phyloP scores from a whole-genome alignment of 1,140 invertebrate species.

The Hycleus phaleratus region DNA sequence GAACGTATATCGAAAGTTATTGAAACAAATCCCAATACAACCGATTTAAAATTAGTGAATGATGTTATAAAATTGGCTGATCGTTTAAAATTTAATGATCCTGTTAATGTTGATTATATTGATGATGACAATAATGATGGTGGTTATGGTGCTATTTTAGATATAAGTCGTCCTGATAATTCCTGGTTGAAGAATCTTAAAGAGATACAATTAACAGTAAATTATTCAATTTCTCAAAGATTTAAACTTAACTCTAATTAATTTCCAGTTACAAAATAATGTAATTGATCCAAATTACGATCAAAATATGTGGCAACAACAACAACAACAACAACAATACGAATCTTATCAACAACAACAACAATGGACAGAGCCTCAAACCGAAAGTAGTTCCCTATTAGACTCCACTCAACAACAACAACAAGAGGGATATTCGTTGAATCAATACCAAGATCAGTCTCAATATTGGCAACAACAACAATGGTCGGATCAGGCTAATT shows the following conservation, averaged over 20 bases:
- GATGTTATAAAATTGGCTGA: conserved; percentile 60
- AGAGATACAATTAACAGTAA: conserved; percentile 27
- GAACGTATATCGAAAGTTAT: conserved; percentile 69
- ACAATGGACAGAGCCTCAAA: conserved; percentile 18
- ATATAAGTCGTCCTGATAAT: conserved; percentile 40
- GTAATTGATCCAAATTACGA: too few species aligned
- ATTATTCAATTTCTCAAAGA: too few species aligned
- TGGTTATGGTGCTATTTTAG: conserved; percentile 29
- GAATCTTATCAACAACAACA: conserved; percentile 33
- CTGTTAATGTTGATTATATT: conserved; percentile 46
- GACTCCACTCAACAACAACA: conserved; percentile 22
- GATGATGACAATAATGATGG: conserved; percentile 31
- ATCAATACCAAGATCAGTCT: conserved; percentile 27
- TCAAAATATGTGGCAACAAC: conserved; percentile 5
- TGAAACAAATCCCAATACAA: conserved; percentile 47
- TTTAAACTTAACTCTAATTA: too few species aligned
- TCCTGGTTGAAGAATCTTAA: conserved; percentile 48
- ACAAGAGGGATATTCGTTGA: conserved; percentile 8
- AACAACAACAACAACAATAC: conserved; percentile 30
- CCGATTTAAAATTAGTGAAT: conserved; percentile 53
- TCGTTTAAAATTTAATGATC: conserved; percentile 74
- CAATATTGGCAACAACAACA: conserved; percentile 25
- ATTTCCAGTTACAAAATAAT: too few species aligned
- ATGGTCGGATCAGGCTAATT: conserved; percentile 13
- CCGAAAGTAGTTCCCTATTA: conserved; percentile 8